Evolutionary conservation across 1,140 invertebrate genomes (phyloP), one percentile per base, ranked within the genome.

Genomic region (Augochlora pura): DNA sequence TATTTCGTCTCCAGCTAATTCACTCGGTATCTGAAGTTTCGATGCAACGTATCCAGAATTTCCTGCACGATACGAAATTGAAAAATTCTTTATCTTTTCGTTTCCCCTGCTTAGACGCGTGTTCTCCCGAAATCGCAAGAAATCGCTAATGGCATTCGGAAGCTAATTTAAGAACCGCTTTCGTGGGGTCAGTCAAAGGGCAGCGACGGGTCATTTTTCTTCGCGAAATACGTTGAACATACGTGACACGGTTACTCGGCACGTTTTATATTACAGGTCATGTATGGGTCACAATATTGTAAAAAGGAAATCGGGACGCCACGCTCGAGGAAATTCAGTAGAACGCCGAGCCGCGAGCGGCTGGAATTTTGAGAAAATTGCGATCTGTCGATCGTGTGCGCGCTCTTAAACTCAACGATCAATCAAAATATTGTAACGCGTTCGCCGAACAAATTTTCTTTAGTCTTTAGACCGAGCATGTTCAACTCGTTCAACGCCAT

Each of bases 221-320:
- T 75, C 49, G 27, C 54, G 73, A 75, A 39, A 64, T 42, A 75
- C 66, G 73, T 42, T 75, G n/a, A 67, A 75, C 73, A 57, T 42
- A 75, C 73, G 73, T 75, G 73, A 75, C 73, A 67, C n/a, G 73
- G 63, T 75, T 75, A 75, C 73, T 65, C 63, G 63, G 66, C 63
- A 67, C 32, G 46, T 25, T 57, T 75, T 75, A 67, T 57, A 67
- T 66, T 66, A 42, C 39, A 59, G 57, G 49, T 63, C 65, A 67
- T 75, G 64, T 63, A 38, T 7, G 60, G 60, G 60, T 63, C 60
- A 63, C 60, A 38, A 63, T 63, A 63, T 63, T 63, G 38, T 63
- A 63, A 63, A 63, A 63, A 63, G 60, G 32, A 63, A 63, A 63
- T 38, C 27, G 60, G 32, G 16, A 32, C 27, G 9, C 60, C 27